phyloP scores from a whole-genome alignment of 2,888 invertebrate genomes.

The Erebia aethiops region DNA sequence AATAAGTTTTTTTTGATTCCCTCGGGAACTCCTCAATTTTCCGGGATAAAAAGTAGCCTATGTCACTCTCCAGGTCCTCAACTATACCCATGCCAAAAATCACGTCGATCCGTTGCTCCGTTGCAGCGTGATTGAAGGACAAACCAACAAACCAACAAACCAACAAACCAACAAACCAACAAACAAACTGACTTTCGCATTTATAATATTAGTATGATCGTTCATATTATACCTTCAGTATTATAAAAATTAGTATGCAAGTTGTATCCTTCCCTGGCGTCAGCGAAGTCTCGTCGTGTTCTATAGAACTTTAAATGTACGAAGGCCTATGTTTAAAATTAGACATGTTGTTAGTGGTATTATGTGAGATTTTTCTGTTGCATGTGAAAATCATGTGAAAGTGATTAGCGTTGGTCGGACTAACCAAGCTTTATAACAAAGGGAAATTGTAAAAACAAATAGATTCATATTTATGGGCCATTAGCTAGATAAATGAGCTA shows the following conservation, averaged over 20 bases:
- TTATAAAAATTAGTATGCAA: conserved; percentile 72
- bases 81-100: too few species aligned
- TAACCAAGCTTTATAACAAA: conserved; percentile 7
- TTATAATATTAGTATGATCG: too few species aligned
- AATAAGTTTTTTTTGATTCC: too few species aligned
- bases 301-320: conserved; percentile 61
- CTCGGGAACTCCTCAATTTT: too few species aligned
- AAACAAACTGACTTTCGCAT: too few species aligned
- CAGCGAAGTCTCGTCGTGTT: conserved; percentile 63
- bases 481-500: conserved; percentile 10
- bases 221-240: conserved; percentile 51
- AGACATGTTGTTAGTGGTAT: conserved; percentile 28
- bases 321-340: conserved; percentile 42
- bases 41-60: too few species aligned
- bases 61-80: too few species aligned
- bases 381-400: conserved; percentile 14
- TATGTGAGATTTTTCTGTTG: conserved; percentile 22
- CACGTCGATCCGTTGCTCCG: too few species aligned
- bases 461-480: conserved; percentile 7
- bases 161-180: too few species aligned
- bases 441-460: conserved; percentile 6
- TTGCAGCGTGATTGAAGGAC: too few species aligned
- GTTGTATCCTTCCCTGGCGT: conserved; percentile 61
- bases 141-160: too few species aligned
- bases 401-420: conserved; percentile 7